Conservation (phyloP, 92 coral and sea anemone species). For the Phenganax marumi region DNA sequence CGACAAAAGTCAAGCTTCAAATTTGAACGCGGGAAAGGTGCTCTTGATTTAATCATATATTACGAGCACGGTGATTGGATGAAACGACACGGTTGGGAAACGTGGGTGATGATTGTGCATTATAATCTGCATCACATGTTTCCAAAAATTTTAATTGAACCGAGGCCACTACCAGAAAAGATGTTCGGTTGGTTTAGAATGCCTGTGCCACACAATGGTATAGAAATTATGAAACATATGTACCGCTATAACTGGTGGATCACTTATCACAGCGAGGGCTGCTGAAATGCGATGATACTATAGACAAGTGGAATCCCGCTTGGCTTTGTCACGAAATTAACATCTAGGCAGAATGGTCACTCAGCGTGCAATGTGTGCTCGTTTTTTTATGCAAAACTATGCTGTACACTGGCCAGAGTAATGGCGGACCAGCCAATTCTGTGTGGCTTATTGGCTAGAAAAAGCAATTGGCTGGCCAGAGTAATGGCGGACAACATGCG, state of each 20-base stretch:
- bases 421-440: too few species aligned
- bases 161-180: neutral
- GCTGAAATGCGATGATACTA: neutral
- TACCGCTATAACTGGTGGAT: conserved; percentile 43
- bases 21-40: conserved; percentile 25
- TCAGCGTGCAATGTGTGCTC: too few species aligned
- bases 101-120: conserved; percentile 22
- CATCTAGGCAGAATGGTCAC: too few species aligned
- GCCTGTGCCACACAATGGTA: conserved; percentile 33
- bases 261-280: neutral
- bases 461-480: too few species aligned
- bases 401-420: too few species aligned
- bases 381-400: too few species aligned
- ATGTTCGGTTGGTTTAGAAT: conserved; percentile 17
- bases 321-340: too few species aligned
- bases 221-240: conserved; percentile 41
- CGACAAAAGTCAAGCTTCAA: conserved; percentile 25
- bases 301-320: too few species aligned
- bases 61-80: conserved; percentile 18
- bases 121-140: conserved; percentile 30
- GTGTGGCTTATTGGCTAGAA: too few species aligned
- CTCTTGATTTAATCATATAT: conserved; percentile 29
- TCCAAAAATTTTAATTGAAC: conserved; percentile 14
- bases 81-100: conserved; percentile 40
- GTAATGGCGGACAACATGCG: too few species aligned